Evolutionary conservation across 2,888 invertebrate species (phyloP), one percentile per base, ranked within the genome.

Genomic region (Drosophila prostipennis): DNA sequence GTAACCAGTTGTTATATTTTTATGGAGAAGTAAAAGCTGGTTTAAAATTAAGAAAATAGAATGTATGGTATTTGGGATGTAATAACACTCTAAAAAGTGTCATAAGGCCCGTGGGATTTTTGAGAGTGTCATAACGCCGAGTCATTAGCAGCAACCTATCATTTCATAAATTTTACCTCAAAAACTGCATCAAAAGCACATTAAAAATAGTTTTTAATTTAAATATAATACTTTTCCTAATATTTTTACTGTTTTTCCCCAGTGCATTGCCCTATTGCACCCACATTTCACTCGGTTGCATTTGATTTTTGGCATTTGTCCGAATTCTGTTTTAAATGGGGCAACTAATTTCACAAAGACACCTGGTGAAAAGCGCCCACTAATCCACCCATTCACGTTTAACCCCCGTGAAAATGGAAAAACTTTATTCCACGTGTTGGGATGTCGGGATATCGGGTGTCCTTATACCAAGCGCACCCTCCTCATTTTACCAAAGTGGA

Each of bases 301-400:
- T 29, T 42, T 26, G 26, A 40, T 58, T 63, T 63, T 63, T 63
- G 61, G 61, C 61, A 63, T 29, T 59, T 11, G 3, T 8, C 13
- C 16, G 52, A 43, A 40, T 48, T 64, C 48, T 37, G 42, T 34
- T 53, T 60, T 46, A 67, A 76, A 82, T 82, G 72, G 76, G 77
- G 64, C 82, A 79, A 60, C 71, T 72, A 79, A 80, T 73, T 73
- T 72, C 49, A 11, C 26, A 74, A 71, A 46, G 52, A 80, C 80
- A 80, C 80, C 82, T 80, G 79, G 71, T 82, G 16, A 3, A 7
- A 48, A 16, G 67, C 78, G 16, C 19, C 45, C 6, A 16, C 13
- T 26, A 34, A 7, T 13, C 16, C 19, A 13, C 32, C 46, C 29
- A 49, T 34, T 37, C 16, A 8, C 5, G 8, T 36, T 14, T 14